Conservation (phyloP, 2,113 vertebrate genomes). For the Struthidea cinerea region DNA sequence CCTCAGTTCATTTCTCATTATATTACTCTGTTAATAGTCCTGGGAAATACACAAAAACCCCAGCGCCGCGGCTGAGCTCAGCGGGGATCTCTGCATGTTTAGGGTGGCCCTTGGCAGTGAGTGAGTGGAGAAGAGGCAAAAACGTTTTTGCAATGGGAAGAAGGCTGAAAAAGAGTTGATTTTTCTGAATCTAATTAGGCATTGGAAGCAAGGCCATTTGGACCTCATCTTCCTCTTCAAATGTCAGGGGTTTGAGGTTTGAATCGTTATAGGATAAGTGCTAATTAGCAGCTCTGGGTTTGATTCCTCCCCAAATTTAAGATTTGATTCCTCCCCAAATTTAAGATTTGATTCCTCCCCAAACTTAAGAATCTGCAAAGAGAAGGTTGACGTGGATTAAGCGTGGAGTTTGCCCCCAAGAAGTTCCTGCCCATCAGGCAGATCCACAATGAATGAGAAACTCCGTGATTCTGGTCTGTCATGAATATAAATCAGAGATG, state of each 20-base stretch:
- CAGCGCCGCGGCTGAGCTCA: not conserved
- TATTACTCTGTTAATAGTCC: slow-evolving; percentile 33
- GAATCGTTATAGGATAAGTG: not conserved
- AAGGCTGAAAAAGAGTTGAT: not conserved
- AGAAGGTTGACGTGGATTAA: not conserved
- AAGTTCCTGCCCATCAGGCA: not conserved
- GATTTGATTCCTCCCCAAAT: not conserved
- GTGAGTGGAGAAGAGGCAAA: not conserved
- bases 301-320: not conserved
- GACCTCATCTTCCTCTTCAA: not conserved
- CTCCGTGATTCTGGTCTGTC: not conserved
- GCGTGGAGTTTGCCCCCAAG: not conserved
- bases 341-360: no score
- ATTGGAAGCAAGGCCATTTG: not conserved
- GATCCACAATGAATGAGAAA: not conserved
- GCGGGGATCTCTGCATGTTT: not conserved
- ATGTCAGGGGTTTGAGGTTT: not conserved
- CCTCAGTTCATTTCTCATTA: slow-evolving; percentile 50
- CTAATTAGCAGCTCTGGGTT: not conserved
- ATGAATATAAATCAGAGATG: not conserved
- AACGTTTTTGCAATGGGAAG: not conserved
- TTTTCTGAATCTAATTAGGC: not conserved
- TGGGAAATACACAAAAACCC: slow-evolving; percentile 4
- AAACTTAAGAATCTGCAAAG: no score
- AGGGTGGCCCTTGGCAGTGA: not conserved